These are phyloP conservation scores for Brachionus paranguensis DNA, from an alignment of 1,140 invertebrate species.

Conservation along the genomic window DNA sequence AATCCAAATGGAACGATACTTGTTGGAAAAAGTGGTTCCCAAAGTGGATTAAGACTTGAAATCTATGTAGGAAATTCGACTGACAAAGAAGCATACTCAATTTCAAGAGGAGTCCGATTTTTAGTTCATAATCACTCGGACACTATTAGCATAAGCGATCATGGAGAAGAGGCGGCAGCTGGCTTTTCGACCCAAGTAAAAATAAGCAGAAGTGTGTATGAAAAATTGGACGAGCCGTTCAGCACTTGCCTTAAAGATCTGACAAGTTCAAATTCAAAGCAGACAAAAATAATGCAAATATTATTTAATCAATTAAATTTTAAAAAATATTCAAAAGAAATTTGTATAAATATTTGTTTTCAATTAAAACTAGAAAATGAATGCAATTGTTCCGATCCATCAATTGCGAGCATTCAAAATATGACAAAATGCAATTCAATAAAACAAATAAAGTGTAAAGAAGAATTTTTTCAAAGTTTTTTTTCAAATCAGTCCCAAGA, in stretches of 20 bases:
- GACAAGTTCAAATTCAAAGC: neutral
- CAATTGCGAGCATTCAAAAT: neutral
- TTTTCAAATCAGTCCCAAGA: neutral
- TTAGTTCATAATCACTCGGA: constrained; percentile 20
- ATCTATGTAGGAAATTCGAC: constrained; percentile 2
- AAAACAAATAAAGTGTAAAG: neutral
- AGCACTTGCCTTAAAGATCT: constrained; percentile 4
- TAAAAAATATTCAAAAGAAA: neutral
- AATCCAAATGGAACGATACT: neutral
- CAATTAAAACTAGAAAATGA: neutral
- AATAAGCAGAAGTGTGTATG: neutral
- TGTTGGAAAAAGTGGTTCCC: neutral
- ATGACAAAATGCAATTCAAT: neutral
- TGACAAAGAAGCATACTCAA: neutral
- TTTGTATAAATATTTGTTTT: neutral
- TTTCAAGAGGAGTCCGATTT: neutral
- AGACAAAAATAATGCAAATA: neutral
- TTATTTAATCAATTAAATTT: constrained; percentile 9
- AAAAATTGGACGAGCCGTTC: neutral
- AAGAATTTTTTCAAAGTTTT: neutral
- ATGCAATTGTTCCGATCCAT: constrained; percentile 30
- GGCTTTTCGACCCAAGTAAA: neutral
- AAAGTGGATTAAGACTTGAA: neutral
- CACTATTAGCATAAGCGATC: neutral
- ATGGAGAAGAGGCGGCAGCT: neutral